phyloP scores from a whole-genome alignment of 2,797 vertebrate genomes.

The Siniperca obscura region DNA sequence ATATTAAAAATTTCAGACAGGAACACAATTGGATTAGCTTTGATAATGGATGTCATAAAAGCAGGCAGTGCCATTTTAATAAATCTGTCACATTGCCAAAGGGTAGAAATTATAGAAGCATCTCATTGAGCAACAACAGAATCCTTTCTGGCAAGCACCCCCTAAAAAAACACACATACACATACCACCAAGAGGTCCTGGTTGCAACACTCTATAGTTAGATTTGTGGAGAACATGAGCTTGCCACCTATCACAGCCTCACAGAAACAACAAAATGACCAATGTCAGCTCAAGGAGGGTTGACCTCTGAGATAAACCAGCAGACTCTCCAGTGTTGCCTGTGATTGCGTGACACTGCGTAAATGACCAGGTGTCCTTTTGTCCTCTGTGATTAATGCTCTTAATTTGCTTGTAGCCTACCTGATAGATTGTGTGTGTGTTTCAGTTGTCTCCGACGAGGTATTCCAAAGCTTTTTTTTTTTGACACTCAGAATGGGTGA shows the following conservation, averaged over 20 bases:
- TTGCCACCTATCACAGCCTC: conserved; percentile 39
- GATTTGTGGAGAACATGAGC: conserved; percentile 36
- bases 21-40: conserved; percentile 77
- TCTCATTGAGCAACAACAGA: conserved; percentile 56
- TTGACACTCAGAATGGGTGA: conserved; percentile 49
- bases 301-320: conserved; percentile 68
- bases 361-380: conserved; percentile 67
- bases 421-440: conserved; percentile 64
- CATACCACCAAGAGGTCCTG: conserved; percentile 9
- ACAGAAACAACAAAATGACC: conserved; percentile 29
- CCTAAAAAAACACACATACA: conserved; percentile 6
- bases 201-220: background rate
- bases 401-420: conserved; percentile 65
- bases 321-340: conserved; percentile 34
- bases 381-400: conserved; percentile 78
- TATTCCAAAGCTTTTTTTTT: conserved; percentile 51
- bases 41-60: conserved; percentile 80
- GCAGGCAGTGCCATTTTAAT: conserved; percentile 71
- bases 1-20: conserved; percentile 71
- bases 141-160: conserved; percentile 15
- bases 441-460: conserved; percentile 28
- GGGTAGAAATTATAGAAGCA: conserved; percentile 63
- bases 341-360: conserved; percentile 57
- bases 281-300: conserved; percentile 57
- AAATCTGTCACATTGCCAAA: conserved; percentile 77